Conservation (phyloP, 2,797 vertebrate species). For the Danio aesculapii region DNA sequence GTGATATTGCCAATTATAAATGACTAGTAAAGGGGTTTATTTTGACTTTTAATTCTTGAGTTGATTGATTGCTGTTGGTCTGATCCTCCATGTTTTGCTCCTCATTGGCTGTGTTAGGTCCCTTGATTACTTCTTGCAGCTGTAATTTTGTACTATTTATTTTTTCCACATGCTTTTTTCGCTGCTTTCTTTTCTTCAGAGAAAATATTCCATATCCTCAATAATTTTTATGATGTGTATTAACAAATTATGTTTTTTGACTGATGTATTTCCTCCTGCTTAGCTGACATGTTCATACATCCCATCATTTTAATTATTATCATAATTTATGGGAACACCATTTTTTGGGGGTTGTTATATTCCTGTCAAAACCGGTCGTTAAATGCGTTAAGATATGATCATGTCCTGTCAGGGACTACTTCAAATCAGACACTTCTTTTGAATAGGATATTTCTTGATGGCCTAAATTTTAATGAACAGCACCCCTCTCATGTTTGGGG, state of each 20-base stretch:
- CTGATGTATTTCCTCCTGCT: neutral
- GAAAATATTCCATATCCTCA: neutral
- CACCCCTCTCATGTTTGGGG: slow-evolving; percentile 32
- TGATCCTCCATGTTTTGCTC: neutral
- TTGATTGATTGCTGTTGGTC: neutral
- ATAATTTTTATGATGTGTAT: neutral
- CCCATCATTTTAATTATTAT: slow-evolving; percentile 21
- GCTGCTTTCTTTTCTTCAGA: neutral
- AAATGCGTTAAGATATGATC: slow-evolving; percentile 21
- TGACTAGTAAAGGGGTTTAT: too few relatives aligned
- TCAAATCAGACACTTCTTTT: slow-evolving; percentile 32
- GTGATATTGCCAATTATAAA: too few relatives aligned
- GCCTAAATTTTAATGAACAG: slow-evolving; percentile 48
- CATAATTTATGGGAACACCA: slow-evolving; percentile 9
- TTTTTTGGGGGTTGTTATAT: slow-evolving; percentile 17
- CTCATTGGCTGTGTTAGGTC: neutral
- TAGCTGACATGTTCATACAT: slow-evolving; percentile 25
- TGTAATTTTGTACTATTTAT: neutral
- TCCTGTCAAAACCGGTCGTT: slow-evolving; percentile 29
- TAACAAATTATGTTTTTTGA: neutral
- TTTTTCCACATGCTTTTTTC: neutral
- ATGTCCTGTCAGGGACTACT: slow-evolving; percentile 16
- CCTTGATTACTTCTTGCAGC: too few relatives aligned
- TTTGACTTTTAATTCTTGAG: too few relatives aligned
- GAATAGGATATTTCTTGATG: slow-evolving; percentile 34